Base-by-base conservation (phyloP, 2,113 vertebrate genomes). In the Verasper variegatus region DNA sequence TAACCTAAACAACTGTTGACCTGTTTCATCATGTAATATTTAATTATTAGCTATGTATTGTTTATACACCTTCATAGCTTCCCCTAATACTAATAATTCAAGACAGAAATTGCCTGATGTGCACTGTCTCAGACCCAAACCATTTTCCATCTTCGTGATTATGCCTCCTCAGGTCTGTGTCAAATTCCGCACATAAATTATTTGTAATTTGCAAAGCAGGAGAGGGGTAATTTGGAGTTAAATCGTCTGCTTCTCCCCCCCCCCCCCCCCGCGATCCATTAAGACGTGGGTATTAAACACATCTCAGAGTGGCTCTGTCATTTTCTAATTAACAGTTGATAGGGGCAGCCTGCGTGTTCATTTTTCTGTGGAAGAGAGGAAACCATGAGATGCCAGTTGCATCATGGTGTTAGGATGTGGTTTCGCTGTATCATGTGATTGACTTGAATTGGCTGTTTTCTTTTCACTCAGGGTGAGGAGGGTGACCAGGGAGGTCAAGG, bases 401-500 rank as follows among this genome's bases (percentile, higher is more conserved):
- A 68, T 59, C 54, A 58, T 57, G 20, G 20, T 24, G 31, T 72
- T 9, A 63, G 14, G 20, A 74, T 58, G 4, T 26, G 47, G 5
- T 24, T 56, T 68, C 37, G 31, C 27, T 66, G 27, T 49, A 42
- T 14, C 51, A 40, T 68, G 35, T 83, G 23, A 66, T 78, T 71
- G 47, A 52, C 55, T 65, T 66, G 0, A 21, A 56, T 42, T 31
- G 31, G 31, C 23, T 49, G 21, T 23, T 64, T 70, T 77, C 60
- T 67, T 69, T 68, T 51, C 85, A 78, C 72, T 78, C 56, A 99
- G 97, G 98, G 98, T 73, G 96, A 97, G 91, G 97, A 98, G 89
- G 98, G 98, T 35, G 96, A 98, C 23, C 96, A 98, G 87, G 98
- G 98, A 80, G 87, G 86, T 68, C 45, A 71, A 21, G 98, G 98